Conservation (phyloP, 1,140 invertebrate genomes). For the Orchesella cincta region DNA sequence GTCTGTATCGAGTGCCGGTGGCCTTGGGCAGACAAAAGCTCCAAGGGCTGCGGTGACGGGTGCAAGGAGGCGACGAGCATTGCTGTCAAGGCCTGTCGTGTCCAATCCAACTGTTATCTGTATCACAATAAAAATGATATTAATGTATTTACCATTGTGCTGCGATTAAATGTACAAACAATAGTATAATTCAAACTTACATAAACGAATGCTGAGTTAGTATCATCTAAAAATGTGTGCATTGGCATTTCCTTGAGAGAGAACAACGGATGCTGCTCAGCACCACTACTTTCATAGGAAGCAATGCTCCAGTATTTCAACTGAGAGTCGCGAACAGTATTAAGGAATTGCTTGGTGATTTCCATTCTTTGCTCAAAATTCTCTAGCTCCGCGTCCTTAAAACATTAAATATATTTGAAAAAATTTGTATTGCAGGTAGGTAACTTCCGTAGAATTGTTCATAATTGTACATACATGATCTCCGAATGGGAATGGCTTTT, state of each 20-base stretch:
- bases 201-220: constrained; percentile 82
- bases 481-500: constrained; percentile 45
- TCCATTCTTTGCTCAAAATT: constrained; percentile 40
- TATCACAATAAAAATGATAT: constrained; percentile 50
- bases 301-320: constrained; percentile 68
- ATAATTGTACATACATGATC: constrained; percentile 32
- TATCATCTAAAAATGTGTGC: constrained; percentile 74
- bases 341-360: constrained; percentile 36
- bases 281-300: constrained; percentile 57
- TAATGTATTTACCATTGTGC: not conserved
- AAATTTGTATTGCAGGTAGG: not conserved
- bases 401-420: not conserved
- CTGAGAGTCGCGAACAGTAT: constrained; percentile 26
- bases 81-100: constrained; percentile 64
- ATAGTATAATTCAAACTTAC: constrained; percentile 58
- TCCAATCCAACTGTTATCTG: constrained; percentile 72
- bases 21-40: constrained; percentile 64
- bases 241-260: constrained; percentile 50
- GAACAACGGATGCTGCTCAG: constrained; percentile 51
- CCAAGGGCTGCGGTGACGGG: constrained; percentile 73
- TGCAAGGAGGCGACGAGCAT: constrained; percentile 59
- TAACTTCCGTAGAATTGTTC: not conserved
- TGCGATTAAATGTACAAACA: not conserved
- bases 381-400: constrained; percentile 40
- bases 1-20: constrained; percentile 50